Percentiles rank a stretch among this genome's conserved stretches.
These are phyloP conservation scores for Heterodera filipjevi DNA, from an alignment of 2,888 invertebrate genomes.

Conservation along the genomic window DNA sequence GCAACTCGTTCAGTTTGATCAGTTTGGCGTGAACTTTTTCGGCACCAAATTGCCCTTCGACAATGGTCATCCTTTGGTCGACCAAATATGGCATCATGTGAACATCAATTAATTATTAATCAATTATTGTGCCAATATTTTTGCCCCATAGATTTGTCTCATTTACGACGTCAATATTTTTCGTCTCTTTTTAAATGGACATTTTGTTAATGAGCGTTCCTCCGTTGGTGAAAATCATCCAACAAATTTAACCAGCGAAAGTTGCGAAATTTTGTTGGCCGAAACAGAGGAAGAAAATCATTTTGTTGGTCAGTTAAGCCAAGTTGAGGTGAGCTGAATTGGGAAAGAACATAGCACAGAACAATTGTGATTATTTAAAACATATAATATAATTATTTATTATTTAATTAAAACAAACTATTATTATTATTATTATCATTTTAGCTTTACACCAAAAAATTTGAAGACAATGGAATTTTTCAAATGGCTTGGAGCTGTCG, in stretches of 20 bases:
- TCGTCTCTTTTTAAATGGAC: not conserved
- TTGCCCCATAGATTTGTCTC: not conserved
- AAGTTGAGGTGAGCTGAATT: conserved; percentile 28
- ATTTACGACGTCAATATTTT: not conserved
- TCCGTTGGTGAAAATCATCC: not conserved
- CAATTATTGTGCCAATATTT: not conserved
- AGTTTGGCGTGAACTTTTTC: not conserved
- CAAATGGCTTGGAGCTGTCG: conserved; percentile 34
- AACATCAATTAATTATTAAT: not conserved
- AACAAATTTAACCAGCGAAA: not conserved
- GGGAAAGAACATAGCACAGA: no score
- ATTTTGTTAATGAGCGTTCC: not conserved
- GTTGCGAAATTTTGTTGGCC: conserved; percentile 20
- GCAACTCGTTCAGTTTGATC: not conserved
- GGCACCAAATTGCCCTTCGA: not conserved
- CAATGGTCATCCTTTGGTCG: not conserved
- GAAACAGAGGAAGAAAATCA: not conserved
- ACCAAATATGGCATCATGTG: conserved; percentile 25
- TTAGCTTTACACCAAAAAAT: conserved; percentile 25
- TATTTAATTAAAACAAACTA: no score
- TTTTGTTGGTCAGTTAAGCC: conserved; percentile 40
- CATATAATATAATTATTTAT: no score
- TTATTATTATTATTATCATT: not conserved
- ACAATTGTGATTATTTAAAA: no score
- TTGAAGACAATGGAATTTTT: conserved; percentile 25